Base-by-base conservation (phyloP, 2,888 invertebrate species). In the Steinernema hermaphroditum region DNA sequence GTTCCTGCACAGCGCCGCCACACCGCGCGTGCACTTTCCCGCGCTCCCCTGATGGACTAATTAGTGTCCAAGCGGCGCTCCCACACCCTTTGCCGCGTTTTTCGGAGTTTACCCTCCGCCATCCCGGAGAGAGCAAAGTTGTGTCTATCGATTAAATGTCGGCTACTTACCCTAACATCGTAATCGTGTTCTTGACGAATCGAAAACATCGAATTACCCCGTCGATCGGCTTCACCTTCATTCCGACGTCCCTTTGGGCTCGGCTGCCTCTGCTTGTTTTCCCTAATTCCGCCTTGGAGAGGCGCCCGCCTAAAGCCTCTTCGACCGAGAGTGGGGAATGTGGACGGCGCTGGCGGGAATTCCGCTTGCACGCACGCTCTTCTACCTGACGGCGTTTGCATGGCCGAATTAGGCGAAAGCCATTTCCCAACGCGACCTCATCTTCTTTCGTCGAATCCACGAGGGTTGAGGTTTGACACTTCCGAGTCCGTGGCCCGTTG, bases 181-280 rank as follows among this genome's bases (percentile, higher is more conserved):
- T 46, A 19, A 46, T 46, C 16, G 19, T 46, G 46, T 46, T 46
- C 46, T 46, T 19, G 46, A 37, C 37, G 46, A 46, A 19, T n/a
- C 46, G 46, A 46, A 46, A 46, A 46, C 46, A 46, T 16, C 46
- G 46, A 46, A 46, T 46, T 46, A 46, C 46, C 46, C 46, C 46
- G 16, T 2, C n/a, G n/a, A 9, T 19, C 2, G 19, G 9, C 46
- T 4, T 16, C 46, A 9, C n/a, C 46, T 46, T 46, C 46, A 16
- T 19, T 46, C n/a, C 46, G 19, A 19, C n/a, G 4, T 16, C 46
- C 16, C 19, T n/a, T n/a, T n/a, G 19, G 19, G n/a, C n/a, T 16
- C 46, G 46, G 46, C 41, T 14, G 14, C 8, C 9, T 41, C 19
- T 9, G 6, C 19, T 46, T 46, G 46, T 46, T 19, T 19, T 6